Evolutionary conservation across 1,140 invertebrate species (phyloP).

Genomic region (Argopecten irradians): DNA sequence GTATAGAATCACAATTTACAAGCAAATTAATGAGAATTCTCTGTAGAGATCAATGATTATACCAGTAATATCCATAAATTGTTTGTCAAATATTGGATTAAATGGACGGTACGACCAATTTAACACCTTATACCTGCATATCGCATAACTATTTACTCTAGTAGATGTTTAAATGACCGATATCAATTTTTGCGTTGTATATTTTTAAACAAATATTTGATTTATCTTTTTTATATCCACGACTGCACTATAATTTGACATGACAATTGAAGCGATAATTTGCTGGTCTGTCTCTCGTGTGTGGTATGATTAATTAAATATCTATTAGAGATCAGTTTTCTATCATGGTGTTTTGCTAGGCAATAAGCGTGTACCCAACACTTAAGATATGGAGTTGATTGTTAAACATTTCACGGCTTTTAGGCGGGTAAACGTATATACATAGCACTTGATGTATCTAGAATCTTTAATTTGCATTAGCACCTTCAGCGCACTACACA

Average conservation of each 20-base stretch:
- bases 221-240: not conserved
- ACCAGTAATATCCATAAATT: too few species aligned
- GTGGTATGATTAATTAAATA: too few species aligned
- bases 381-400: not conserved
- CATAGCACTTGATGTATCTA: too few species aligned
- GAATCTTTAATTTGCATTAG: too few species aligned
- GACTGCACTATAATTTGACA: not conserved
- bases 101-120: not conserved
- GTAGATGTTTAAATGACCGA: not conserved
- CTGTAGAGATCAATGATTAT: too few species aligned
- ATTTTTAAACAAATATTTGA: not conserved
- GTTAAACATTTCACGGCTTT: too few species aligned
- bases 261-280: not conserved
- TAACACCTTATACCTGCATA: not conserved
- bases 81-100: too few species aligned
- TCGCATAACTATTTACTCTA: not conserved
- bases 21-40: too few species aligned
- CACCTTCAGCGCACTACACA: not conserved
- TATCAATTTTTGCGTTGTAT: not conserved
- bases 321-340: too few species aligned
- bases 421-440: too few species aligned
- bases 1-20: too few species aligned
- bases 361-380: not conserved
- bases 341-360: not conserved
- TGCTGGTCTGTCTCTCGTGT: not conserved